phyloP scores from a whole-genome alignment of 1,140 invertebrate genomes.

The Bombyx mandarina region DNA sequence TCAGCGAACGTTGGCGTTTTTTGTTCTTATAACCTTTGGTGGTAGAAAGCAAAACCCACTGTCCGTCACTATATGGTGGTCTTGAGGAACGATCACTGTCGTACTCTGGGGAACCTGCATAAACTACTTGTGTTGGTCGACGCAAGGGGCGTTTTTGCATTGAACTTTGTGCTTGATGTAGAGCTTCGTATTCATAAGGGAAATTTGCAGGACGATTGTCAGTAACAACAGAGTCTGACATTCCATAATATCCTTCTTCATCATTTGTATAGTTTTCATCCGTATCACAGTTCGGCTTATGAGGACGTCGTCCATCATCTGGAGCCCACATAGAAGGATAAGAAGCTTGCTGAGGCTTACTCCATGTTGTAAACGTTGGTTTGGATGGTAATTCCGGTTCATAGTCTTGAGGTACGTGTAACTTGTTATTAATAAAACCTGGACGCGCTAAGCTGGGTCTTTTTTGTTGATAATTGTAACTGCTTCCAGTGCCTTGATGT shows the following conservation, averaged over 20 bases:
- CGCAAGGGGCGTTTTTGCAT: conserved; percentile 48
- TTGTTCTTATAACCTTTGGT: conserved; percentile 79
- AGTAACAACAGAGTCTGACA: conserved; percentile 74
- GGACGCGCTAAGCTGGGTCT: conserved; percentile 39
- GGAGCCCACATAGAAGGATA: conserved; percentile 48
- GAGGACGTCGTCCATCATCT: conserved; percentile 52
- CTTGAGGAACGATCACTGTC: conserved; percentile 60
- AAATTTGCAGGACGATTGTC: conserved; percentile 78
- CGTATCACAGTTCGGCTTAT: conserved; percentile 57
- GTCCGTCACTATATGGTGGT: conserved; percentile 77
- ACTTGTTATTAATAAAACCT: conserved; percentile 54
- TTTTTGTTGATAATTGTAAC: conserved; percentile 44
- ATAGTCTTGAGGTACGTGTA: conserved; percentile 46
- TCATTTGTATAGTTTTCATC: conserved; percentile 45
- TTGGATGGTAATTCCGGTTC: conserved; percentile 52
- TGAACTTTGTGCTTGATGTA: conserved; percentile 34
- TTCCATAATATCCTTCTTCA: conserved; percentile 46
- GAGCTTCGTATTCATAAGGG: conserved; percentile 66
- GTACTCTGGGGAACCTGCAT: conserved; percentile 44
- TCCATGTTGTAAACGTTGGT: conserved; percentile 39
- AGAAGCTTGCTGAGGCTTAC: conserved; percentile 39
- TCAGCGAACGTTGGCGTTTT: conserved; percentile 64
- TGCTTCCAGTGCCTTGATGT: conserved; percentile 34
- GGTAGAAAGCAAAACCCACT: conserved; percentile 83
- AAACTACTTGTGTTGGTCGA: conserved; percentile 60